Conservation (phyloP, 2,888 invertebrate species). For the Clivina fossor region DNA sequence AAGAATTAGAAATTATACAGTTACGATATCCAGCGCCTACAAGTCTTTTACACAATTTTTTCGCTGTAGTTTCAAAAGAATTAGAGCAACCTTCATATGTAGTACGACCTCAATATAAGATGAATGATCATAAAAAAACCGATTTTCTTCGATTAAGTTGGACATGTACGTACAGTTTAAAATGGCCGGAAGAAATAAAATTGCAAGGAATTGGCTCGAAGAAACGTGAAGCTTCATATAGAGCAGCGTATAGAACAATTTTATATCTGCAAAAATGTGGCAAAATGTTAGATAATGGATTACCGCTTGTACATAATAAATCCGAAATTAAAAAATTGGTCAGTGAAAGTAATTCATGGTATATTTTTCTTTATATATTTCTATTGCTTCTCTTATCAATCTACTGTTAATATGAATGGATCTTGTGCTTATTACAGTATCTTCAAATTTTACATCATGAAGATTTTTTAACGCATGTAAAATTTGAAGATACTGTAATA, state of each 20-base stretch:
- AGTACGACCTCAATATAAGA: conserved; percentile 51
- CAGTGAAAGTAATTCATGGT: conserved; percentile 50
- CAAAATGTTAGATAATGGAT: conserved; percentile 55
- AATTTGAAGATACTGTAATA: too few relatives aligned
- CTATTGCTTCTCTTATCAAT: too few relatives aligned
- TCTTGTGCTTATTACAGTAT: too few relatives aligned
- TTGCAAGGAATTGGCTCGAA: conserved; percentile 57
- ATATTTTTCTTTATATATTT: too few relatives aligned
- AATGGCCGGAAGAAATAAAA: conserved; percentile 61
- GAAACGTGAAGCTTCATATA: conserved; percentile 59
- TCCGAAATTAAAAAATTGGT: conserved; percentile 50
- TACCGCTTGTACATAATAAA: conserved; percentile 56
- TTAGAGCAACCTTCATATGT: conserved; percentile 53
- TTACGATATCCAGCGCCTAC: conserved; percentile 57
- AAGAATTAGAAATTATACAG: conserved; percentile 47
- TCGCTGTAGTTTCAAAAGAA: conserved; percentile 53
- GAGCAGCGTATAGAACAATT: conserved; percentile 59
- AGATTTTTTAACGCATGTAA: too few relatives aligned
- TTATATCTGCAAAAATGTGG: conserved; percentile 57
- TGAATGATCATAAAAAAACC: conserved; percentile 43
- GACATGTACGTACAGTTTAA: conserved; percentile 58
- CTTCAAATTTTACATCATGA: too few relatives aligned
- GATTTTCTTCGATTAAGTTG: conserved; percentile 48
- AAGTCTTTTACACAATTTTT: conserved; percentile 56
- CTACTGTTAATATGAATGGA: too few relatives aligned